phyloP scores from a whole-genome alignment of 2,888 invertebrate genomes.

The Xanthorhoe designata region DNA sequence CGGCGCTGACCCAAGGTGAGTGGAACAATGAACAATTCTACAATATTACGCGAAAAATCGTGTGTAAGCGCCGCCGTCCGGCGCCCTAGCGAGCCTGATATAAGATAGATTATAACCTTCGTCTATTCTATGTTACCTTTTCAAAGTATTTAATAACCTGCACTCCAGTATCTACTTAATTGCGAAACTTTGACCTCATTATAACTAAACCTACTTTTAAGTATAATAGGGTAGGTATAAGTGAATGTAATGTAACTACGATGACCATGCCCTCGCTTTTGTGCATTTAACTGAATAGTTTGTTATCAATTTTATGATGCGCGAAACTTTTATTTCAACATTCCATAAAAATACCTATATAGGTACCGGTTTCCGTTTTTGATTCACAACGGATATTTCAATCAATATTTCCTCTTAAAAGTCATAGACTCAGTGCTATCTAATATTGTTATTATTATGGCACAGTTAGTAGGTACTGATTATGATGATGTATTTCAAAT shows the following conservation, averaged over 20 bases:
- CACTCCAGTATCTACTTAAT: too few species aligned
- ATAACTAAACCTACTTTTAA: background rate
- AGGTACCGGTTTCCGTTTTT: background rate
- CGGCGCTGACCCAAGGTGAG: constrained; percentile 79
- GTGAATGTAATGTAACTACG: constrained; percentile 34
- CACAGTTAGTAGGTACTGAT: too few species aligned
- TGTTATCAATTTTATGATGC: constrained; percentile 32
- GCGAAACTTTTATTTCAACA: constrained; percentile 16
- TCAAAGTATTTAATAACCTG: background rate
- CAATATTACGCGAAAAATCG: constrained; percentile 48
- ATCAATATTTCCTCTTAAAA: too few species aligned
- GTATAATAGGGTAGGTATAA: constrained; percentile 9
- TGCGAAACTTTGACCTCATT: constrained; percentile 39
- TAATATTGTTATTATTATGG: too few species aligned
- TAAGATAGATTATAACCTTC: constrained; percentile 49
- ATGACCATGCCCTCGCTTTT: constrained; percentile 30
- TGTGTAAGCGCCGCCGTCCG: constrained; percentile 28
- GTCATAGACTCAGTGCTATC: too few species aligned
- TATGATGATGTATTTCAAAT: background rate
- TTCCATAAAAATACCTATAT: background rate
- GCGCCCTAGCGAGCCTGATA: constrained; percentile 39
- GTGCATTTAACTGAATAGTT: constrained; percentile 19
- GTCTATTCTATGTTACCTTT: constrained; percentile 31
- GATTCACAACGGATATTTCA: background rate
- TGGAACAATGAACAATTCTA: constrained; percentile 65